Evolutionary conservation across 2,888 invertebrate species (phyloP), one percentile per base, ranked within the genome.

Genomic region (Himalopsyche tibetana): DNA sequence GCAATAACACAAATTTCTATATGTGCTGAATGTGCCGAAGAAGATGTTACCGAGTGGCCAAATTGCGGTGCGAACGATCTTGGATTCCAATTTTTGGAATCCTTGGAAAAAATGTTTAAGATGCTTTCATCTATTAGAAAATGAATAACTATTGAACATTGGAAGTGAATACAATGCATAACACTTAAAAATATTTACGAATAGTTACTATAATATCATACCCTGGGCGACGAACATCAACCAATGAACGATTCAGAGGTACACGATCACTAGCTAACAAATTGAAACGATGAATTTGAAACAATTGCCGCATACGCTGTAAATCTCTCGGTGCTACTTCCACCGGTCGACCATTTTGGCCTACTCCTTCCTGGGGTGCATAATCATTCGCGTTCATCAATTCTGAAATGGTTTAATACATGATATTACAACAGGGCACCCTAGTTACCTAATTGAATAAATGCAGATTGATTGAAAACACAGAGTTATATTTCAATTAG

Each of bases 211-310:
- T 12, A 28, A 15, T 80, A 51, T 89, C 90, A 89, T 92, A 97
- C 97, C 95, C 95, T 90, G 95, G 95, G 90, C 96, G 96, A 89
- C 98, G 92, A 90, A 97, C 96, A 92, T 98, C 98, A 17, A 97
- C 97, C 80, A 98, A 93, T 86, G 95, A 95, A 89, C 98, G 94
- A 90, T 98, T 97, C 55, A 98, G 93, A 12, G 97, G 96, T 90
- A 98, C 97, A 89, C 95, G 95, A 92, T 98, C 98, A 90, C 97
- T 97, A 85, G 96, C 97, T 91, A 98, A 92, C 89, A 98, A 94
- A 91, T 98, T 98, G 91, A 98, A 98, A 55, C 96, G 95, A 91
- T 98, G 98, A 55, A 98, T 94, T 89, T 95, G 94, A 90, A 96
- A 98, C 56, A 97, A 93, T 88, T 96, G 96, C 90, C 96, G 95